These are phyloP conservation scores for Crypturellus undulatus DNA, from an alignment of 2,113 vertebrate species.

Conservation along the genomic window DNA sequence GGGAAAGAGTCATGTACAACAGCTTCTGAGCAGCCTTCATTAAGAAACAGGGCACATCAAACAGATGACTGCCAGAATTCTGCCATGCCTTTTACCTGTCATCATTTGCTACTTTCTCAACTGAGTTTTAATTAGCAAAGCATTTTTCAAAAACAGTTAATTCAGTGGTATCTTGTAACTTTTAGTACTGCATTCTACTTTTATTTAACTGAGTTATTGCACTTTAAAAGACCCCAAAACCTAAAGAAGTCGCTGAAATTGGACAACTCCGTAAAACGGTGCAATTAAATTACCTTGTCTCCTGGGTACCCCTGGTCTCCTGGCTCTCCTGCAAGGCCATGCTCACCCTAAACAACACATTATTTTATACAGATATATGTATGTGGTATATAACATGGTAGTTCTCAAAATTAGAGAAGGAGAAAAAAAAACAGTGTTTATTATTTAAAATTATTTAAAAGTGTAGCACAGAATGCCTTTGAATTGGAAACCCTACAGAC, in stretches of 20 bases:
- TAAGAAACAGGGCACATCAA: neutral
- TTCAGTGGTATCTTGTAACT: neutral
- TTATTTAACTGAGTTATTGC: neutral
- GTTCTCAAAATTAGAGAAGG: neutral
- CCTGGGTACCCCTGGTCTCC: constrained; percentile 93
- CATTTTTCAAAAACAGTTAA: neutral
- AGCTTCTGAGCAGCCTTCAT: neutral
- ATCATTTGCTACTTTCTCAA: neutral
- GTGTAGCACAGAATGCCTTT: neutral
- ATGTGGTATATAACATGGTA: neutral
- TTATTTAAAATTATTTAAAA: neutral
- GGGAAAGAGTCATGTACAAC: neutral
- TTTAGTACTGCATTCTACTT: neutral
- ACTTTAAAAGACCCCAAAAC: neutral
- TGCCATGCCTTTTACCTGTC: neutral
- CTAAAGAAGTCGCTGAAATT: neutral
- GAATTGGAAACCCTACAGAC: neutral
- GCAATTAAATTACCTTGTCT: constrained; percentile 87
- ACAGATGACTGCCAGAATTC: neutral
- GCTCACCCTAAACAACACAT: constrained; percentile 88
- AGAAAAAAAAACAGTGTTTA: neutral
- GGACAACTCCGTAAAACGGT: neutral
- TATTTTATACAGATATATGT: constrained; percentile 78
- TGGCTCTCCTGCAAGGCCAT: constrained; percentile 87
- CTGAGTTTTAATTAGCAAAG: neutral